Evolutionary conservation across 2,113 vertebrate species (phyloP), one percentile per base, ranked within the genome.

Genomic region (Mormyrus iriodes): DNA sequence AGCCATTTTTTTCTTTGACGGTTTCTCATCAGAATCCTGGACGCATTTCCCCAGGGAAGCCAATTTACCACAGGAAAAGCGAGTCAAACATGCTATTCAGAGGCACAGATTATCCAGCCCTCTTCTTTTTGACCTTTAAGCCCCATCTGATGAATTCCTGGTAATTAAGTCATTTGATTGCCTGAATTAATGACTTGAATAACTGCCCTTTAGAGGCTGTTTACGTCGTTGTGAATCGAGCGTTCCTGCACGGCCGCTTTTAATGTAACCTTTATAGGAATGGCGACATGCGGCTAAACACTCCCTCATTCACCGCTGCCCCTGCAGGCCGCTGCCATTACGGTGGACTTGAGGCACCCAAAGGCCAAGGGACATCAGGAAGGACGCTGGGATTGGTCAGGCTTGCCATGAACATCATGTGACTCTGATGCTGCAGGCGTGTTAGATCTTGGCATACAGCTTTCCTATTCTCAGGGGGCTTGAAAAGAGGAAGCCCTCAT

Each of bases 191-290:
- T 95, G 95, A 95, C 95, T 96, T 96, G 95, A 95, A 96, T 96
- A 96, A 96, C 95, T 96, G 95, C 95, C 95, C 96, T 96, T 96
- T 96, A 96, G 96, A 96, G 94, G 95, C 94, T 96, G 95, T 96
- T 96, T 96, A 96, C 95, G 94, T 95, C 95, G 95, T 95, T 95
- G 95, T 95, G 95, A 96, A 96, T 96, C 94, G 92, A 95, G 94
- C 94, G 93, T 95, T 96, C 96, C 94, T 95, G 95, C 96, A 95
- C 94, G 94, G 95, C 95, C 95, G 95, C 95, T 96, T 96, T 91
- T 93, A 96, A 96, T 95, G 95, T 96, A 96, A 96, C 96, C 95
- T 96, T 96, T 96, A 95, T 95, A 94, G 95, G 95, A 96, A 96
- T 96, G 95, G 95, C 93, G 93, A 93, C 92, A 95, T 92, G 94